Conservation (phyloP, 1,140 invertebrate species). For the Chymomyza costata region DNA sequence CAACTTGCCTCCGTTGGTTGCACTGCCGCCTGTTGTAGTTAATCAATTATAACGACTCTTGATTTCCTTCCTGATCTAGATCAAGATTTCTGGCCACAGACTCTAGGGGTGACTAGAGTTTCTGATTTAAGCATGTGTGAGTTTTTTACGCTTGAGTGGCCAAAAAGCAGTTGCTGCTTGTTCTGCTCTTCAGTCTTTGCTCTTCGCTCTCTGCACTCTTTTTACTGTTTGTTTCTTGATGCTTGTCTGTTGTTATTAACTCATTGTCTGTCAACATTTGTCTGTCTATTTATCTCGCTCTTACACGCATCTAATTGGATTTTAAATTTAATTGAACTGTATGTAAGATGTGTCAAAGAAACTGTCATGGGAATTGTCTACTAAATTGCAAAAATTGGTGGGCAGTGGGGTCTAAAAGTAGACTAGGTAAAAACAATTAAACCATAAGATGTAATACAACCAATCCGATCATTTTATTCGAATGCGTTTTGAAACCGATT, state of each 20-base stretch:
- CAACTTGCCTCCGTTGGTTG: background rate
- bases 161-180: slow-evolving; percentile 20
- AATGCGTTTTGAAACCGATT: no score
- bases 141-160: slow-evolving; percentile 23
- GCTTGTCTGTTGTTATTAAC: no score
- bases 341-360: slow-evolving; percentile 17
- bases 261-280: no score
- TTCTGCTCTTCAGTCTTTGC: slow-evolving; percentile 44
- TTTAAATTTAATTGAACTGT: slow-evolving; percentile 51
- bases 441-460: no score
- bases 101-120: slow-evolving; percentile 9
- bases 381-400: no score
- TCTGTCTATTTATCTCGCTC: no score
- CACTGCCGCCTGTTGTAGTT: slow-evolving; percentile 51
- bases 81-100: slow-evolving; percentile 52
- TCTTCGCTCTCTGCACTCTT: slow-evolving; percentile 29
- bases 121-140: slow-evolving; percentile 10
- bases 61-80: slow-evolving; percentile 75
- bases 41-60: slow-evolving; percentile 76
- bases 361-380: no score
- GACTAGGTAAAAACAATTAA: no score
- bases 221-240: no score
- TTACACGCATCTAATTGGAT: no score
- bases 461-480: no score
- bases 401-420: no score